phyloP scores from a whole-genome alignment of 2,113 vertebrate genomes.

The Thymallus thymallus region DNA sequence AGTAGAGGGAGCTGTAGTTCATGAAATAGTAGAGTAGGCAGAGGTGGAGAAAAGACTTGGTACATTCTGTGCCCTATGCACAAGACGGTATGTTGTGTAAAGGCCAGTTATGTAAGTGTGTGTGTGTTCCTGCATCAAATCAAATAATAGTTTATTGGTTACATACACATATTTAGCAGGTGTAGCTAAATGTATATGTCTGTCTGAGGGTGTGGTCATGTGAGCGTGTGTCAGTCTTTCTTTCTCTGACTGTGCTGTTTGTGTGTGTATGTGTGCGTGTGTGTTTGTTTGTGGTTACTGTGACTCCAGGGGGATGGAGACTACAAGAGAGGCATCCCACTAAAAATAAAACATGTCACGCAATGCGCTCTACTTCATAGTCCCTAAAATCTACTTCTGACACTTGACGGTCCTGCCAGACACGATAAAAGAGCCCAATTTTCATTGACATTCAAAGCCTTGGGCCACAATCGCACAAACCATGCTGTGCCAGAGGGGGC shows the following conservation, averaged over 20 bases:
- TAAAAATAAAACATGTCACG: not conserved
- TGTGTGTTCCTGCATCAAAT: not conserved
- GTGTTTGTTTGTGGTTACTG: not conserved
- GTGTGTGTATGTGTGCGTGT: not conserved
- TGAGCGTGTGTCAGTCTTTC: not conserved
- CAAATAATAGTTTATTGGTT: no score
- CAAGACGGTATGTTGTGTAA: no score
- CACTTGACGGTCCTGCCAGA: not conserved
- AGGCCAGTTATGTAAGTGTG: not conserved
- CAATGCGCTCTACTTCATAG: not conserved
- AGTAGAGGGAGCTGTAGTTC: not conserved
- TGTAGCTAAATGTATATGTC: no score
- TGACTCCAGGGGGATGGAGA: slow-evolving; percentile 3
- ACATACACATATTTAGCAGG: no score
- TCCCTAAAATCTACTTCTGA: slow-evolving; percentile 2
- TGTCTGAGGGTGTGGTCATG: not conserved
- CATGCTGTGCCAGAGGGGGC: not conserved
- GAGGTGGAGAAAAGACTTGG: not conserved
- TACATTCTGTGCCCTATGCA: no score
- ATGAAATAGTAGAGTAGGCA: no score
- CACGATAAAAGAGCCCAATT: slow-evolving; percentile 2
- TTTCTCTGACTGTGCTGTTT: not conserved
- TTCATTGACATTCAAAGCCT: slow-evolving; percentile 6
- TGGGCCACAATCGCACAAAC: slow-evolving; percentile 1
- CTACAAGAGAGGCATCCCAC: not conserved